These are phyloP conservation scores for Diadophis punctatus DNA, from an alignment of 2,113 vertebrate species.

Conservation along the genomic window DNA sequence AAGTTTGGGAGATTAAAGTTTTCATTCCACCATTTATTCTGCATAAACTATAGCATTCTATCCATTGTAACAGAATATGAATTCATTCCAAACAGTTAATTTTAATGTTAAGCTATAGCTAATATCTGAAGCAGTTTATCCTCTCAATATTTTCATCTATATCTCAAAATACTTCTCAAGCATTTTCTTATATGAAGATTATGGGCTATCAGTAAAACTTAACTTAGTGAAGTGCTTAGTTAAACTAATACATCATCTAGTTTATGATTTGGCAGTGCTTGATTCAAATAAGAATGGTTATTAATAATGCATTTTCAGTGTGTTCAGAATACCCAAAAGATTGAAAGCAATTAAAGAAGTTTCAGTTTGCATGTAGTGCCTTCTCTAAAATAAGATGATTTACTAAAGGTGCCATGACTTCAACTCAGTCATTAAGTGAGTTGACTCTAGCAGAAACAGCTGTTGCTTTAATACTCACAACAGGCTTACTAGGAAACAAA, in stretches of 20 bases:
- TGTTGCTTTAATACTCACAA: background rate
- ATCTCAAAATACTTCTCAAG: background rate
- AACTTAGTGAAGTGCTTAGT: conserved; percentile 32
- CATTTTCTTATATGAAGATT: conserved; percentile 23
- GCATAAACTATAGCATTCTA: conserved; percentile 25
- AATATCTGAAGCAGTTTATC: conserved; percentile 24
- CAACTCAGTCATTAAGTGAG: background rate
- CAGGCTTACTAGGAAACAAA: background rate
- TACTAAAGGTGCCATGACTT: background rate
- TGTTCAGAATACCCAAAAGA: background rate
- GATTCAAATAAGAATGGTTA: background rate
- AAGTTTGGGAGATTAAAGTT: background rate
- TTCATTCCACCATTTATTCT: background rate
- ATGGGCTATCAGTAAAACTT: conserved; percentile 40
- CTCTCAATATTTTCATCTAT: conserved; percentile 23
- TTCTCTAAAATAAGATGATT: background rate
- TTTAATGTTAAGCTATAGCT: conserved; percentile 36
- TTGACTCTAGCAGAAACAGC: background rate
- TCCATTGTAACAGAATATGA: conserved; percentile 18
- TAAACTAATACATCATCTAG: background rate
- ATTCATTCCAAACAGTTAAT: background rate
- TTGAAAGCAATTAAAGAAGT: background rate
- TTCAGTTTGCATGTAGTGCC: background rate
- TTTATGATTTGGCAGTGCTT: background rate
- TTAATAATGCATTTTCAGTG: background rate